Evolutionary conservation across 2,113 vertebrate genomes (phyloP).

Genomic region (Electrona antarctica): DNA sequence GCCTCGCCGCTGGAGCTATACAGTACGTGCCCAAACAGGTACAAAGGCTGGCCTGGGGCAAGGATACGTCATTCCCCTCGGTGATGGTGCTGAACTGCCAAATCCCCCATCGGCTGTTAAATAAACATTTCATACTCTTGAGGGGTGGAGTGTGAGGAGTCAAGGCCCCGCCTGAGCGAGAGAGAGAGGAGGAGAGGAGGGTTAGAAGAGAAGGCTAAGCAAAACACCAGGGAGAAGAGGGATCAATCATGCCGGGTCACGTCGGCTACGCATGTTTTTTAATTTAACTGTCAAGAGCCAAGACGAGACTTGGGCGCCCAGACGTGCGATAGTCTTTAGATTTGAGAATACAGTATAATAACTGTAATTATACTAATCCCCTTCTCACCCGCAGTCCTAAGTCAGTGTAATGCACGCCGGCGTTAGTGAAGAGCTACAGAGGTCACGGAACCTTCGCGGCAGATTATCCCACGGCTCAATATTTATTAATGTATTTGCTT

Average conservation of each 20-base stretch:
- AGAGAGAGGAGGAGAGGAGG: constrained; percentile 23
- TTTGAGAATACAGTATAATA: constrained; percentile 76
- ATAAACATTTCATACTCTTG: constrained; percentile 50
- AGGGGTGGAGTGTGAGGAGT: constrained; percentile 35
- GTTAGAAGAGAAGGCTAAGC: too few relatives aligned
- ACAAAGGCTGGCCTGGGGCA: constrained; percentile 72
- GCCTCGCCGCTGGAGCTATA: constrained; percentile 66
- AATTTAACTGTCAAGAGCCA: constrained; percentile 73
- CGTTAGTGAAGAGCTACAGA: constrained; percentile 59
- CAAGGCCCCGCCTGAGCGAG: constrained; percentile 19
- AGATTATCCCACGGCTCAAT: constrained; percentile 70
- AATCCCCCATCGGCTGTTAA: constrained; percentile 64
- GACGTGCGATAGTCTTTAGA: constrained; percentile 61
- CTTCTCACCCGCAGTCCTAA: constrained; percentile 60
- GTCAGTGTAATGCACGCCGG: constrained; percentile 43
- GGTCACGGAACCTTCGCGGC: constrained; percentile 72
- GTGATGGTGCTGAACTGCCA: constrained; percentile 52
- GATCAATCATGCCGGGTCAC: constrained; percentile 68
- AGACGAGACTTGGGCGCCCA: constrained; percentile 43
- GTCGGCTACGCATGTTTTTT: constrained; percentile 67
- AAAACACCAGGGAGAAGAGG: constrained; percentile 19
- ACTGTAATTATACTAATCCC: constrained; percentile 78
- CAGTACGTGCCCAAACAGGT: constrained; percentile 73
- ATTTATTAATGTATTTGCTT: constrained; percentile 58
- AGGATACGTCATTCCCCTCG: constrained; percentile 65